Conservation (phyloP, 2,113 vertebrate species). For the Mormyrus iriodes region DNA sequence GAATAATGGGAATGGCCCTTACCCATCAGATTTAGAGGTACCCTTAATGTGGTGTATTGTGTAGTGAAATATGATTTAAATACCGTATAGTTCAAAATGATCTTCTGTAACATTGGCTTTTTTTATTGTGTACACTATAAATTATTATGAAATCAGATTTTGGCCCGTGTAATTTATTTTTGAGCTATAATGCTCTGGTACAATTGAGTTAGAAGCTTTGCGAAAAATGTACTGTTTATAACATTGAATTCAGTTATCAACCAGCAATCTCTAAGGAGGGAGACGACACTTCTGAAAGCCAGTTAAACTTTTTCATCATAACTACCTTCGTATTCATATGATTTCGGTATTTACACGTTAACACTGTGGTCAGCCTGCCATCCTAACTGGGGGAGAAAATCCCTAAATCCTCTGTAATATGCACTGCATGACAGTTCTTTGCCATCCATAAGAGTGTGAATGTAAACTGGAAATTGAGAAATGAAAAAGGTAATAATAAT, state of each 20-base stretch:
- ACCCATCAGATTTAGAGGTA: background rate
- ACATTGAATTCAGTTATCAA: background rate
- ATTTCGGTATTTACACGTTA: background rate
- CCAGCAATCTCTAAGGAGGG: background rate
- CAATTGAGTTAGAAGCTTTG: background rate
- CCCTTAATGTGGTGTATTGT: background rate
- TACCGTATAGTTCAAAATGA: background rate
- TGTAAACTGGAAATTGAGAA: background rate
- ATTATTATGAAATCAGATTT: conserved; percentile 1
- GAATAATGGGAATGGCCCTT: background rate
- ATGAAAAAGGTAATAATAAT: background rate
- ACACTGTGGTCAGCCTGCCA: background rate
- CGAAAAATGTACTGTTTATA: background rate
- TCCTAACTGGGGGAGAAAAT: background rate
- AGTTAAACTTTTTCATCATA: background rate
- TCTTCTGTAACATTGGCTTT: background rate
- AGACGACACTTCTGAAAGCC: background rate
- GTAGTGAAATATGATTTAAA: background rate
- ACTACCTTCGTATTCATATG: background rate
- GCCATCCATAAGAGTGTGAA: background rate
- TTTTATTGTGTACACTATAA: background rate
- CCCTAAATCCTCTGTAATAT: background rate
- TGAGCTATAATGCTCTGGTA: background rate
- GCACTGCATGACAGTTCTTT: background rate
- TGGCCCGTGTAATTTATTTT: conserved; percentile 11